phyloP scores from a whole-genome alignment of 2,797 vertebrate species.

The Coccyzus lansbergi region DNA sequence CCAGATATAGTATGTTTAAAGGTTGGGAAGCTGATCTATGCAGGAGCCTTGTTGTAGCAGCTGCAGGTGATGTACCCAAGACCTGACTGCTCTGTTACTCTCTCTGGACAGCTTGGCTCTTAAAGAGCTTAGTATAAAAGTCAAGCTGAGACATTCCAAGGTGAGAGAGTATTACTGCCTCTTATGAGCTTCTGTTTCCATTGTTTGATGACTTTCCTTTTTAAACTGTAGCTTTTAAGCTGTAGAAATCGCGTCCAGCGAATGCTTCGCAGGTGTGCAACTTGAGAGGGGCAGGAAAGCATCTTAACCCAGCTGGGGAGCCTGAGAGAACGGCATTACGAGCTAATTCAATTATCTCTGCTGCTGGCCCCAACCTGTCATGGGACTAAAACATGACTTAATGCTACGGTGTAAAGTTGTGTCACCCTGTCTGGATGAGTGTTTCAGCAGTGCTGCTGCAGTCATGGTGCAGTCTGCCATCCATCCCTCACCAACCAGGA shows the following conservation, averaged over 20 bases:
- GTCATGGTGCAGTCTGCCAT: neutral
- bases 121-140: neutral
- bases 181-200: neutral
- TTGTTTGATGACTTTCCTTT: neutral
- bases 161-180: neutral
- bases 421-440: neutral
- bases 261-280: neutral
- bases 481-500: neutral
- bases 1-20: neutral
- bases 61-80: neutral
- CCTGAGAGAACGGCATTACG: neutral
- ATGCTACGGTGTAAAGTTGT: neutral
- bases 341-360: neutral
- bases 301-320: neutral
- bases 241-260: neutral
- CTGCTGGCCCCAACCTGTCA: neutral
- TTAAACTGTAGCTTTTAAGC: neutral
- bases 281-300: neutral
- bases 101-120: neutral
- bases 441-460: neutral
- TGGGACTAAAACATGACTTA: neutral
- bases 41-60: neutral
- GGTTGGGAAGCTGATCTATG: neutral
- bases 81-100: neutral
- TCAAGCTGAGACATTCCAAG: neutral